Percentiles rank a stretch among this genome's conserved stretches.
phyloP scores from a whole-genome alignment of 2,797 vertebrate genomes.

The Oryzias sinensis region DNA sequence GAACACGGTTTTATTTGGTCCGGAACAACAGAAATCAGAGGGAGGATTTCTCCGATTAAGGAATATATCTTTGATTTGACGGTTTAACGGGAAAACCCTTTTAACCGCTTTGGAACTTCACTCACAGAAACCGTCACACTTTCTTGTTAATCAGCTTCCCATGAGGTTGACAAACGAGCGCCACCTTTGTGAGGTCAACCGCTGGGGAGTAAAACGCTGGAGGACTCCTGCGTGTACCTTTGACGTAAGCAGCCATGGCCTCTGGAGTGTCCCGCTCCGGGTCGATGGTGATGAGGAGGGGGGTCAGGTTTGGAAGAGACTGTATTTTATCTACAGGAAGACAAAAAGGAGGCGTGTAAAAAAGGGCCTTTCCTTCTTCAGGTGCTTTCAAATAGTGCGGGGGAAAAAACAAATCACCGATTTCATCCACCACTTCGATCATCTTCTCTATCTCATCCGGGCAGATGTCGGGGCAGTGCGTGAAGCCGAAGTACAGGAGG shows the following conservation, averaged over 20 bases:
- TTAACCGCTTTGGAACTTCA: too few species aligned
- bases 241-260: slow-evolving; percentile 87
- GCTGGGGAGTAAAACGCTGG: not conserved
- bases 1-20: too few species aligned
- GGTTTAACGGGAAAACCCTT: too few species aligned
- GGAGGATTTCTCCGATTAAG: too few species aligned
- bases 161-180: too few species aligned
- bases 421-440: slow-evolving; percentile 90
- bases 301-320: slow-evolving; percentile 86
- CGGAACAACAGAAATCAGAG: too few species aligned
- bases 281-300: slow-evolving; percentile 94
- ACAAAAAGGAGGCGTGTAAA: not conserved
- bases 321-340: slow-evolving; percentile 80
- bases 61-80: too few species aligned
- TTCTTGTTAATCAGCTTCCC: too few species aligned
- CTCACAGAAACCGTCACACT: too few species aligned
- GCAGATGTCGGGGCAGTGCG: slow-evolving; percentile 96
- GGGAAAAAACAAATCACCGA: slow-evolving; percentile 75
- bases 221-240: slow-evolving; percentile 76
- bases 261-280: slow-evolving; percentile 89
- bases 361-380: too few species aligned
- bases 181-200: too few species aligned
- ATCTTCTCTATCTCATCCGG: slow-evolving; percentile 97
- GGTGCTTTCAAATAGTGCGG: too few species aligned
- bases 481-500: slow-evolving; percentile 95